These are phyloP conservation scores for Psammodynastes pulverulentus DNA, from an alignment of 2,113 vertebrate genomes.

Conservation along the genomic window DNA sequence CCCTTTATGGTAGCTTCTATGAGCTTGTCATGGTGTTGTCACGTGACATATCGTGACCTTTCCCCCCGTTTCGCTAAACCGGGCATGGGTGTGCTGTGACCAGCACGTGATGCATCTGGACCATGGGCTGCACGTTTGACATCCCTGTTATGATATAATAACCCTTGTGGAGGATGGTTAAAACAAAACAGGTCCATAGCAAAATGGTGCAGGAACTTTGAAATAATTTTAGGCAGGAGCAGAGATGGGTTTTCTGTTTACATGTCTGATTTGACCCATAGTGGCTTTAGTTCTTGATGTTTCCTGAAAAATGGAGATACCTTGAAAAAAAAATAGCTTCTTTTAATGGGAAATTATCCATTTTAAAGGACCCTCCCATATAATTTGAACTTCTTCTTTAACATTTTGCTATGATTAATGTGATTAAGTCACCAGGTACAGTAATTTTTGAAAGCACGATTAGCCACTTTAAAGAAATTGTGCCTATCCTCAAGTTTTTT, in stretches of 20 bases:
- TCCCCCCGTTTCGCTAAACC: too few species aligned
- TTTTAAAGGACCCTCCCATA: constrained; percentile 58
- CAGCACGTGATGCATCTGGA: too few species aligned
- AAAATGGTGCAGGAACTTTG: neutral
- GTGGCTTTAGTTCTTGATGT: constrained; percentile 18
- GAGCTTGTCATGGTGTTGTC: too few species aligned
- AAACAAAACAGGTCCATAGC: too few species aligned
- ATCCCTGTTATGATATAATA: neutral
- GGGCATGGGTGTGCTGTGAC: too few species aligned
- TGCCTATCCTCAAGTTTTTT: constrained; percentile 64
- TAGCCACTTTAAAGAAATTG: constrained; percentile 67
- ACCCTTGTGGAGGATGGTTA: neutral
- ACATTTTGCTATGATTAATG: constrained; percentile 72
- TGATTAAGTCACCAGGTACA: constrained; percentile 71
- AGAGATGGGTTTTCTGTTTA: neutral
- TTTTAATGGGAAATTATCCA: constrained; percentile 58
- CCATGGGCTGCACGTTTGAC: too few species aligned
- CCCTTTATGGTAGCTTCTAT: neutral
- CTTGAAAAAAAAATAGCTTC: constrained; percentile 46
- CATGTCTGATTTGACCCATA: neutral
- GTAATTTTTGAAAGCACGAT: constrained; percentile 67
- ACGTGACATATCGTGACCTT: too few species aligned
- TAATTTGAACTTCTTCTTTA: constrained; percentile 70
- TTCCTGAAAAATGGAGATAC: constrained; percentile 21
- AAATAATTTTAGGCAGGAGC: neutral